phyloP scores from a whole-genome alignment of 64 coral and sea anemone species.

The Catalaphyllia jardinei region DNA sequence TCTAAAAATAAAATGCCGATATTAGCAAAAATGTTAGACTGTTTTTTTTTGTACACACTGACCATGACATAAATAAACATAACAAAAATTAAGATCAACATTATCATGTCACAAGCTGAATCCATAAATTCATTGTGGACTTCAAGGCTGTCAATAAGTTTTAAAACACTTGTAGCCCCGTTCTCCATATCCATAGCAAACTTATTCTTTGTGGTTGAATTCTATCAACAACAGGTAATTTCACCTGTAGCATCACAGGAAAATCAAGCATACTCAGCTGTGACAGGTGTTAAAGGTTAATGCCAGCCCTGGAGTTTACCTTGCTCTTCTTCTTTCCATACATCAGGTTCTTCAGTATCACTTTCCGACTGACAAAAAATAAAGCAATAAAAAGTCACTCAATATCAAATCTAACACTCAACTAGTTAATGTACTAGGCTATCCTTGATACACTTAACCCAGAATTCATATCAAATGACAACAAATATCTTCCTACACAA shows the following conservation, averaged over 20 bases:
- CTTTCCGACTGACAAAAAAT: conserved; percentile 16
- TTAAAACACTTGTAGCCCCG: no score
- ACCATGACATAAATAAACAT: no score
- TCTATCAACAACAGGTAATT: no score
- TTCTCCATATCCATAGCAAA: no score
- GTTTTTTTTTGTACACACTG: no score
- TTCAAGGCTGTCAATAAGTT: neutral
- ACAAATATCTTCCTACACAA: no score
- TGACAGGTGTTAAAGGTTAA: no score
- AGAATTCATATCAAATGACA: no score
- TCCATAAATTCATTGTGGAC: neutral
- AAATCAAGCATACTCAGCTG: no score
- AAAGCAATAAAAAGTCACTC: neutral
- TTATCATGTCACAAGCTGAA: neutral
- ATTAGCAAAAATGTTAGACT: no score
- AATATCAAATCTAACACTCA: neutral
- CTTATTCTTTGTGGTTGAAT: no score
- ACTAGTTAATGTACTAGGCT: neutral
- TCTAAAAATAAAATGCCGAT: neutral
- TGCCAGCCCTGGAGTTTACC: neutral
- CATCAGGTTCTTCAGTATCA: conserved; percentile 28
- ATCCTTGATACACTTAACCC: neutral
- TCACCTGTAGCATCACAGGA: no score
- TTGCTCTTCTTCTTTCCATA: conserved; percentile 44
- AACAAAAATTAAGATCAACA: neutral